phyloP scores from a whole-genome alignment of 2,797 vertebrate genomes.

The Cryptoblepharus egeriae region DNA sequence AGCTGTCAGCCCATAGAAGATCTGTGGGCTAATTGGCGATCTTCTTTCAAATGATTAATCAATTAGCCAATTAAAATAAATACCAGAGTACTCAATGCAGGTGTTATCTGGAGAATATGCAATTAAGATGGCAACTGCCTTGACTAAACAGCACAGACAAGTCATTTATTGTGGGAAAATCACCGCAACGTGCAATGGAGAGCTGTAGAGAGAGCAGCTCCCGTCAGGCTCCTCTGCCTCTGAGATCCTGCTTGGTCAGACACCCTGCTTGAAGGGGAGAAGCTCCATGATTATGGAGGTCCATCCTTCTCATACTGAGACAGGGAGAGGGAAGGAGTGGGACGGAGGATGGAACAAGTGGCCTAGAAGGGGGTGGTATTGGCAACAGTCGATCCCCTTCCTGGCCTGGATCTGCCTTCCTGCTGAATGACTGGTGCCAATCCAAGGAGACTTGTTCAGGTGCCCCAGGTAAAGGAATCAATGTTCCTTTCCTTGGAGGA shows the following conservation, averaged over 20 bases:
- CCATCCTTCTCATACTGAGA: too few relatives aligned
- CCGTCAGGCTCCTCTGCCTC: neutral
- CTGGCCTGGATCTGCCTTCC: too few relatives aligned
- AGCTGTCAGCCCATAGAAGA: conserved; percentile 11
- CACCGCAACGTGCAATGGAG: neutral
- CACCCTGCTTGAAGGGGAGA: too few relatives aligned
- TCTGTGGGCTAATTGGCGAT: conserved; percentile 29
- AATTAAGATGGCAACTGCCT: conserved; percentile 41
- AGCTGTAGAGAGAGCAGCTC: neutral
- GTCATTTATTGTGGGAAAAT: conserved; percentile 27
- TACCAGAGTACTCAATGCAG: conserved; percentile 31
- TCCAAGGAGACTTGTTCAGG: too few relatives aligned
- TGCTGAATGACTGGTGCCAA: too few relatives aligned
- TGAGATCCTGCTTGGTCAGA: neutral
- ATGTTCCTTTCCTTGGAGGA: too few relatives aligned
- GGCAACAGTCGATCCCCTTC: too few relatives aligned
- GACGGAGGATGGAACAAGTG: too few relatives aligned
- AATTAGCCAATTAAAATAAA: conserved; percentile 48
- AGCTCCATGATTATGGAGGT: too few relatives aligned
- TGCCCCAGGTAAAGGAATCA: too few relatives aligned
- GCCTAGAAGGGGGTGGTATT: too few relatives aligned
- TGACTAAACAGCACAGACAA: conserved; percentile 43
- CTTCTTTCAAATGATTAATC: conserved; percentile 45
- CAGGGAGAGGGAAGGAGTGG: too few relatives aligned
- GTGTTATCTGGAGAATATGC: conserved; percentile 43